Evolutionary conservation across 2,113 vertebrate genomes (phyloP).

Genomic region (Etheostoma spectabile): DNA sequence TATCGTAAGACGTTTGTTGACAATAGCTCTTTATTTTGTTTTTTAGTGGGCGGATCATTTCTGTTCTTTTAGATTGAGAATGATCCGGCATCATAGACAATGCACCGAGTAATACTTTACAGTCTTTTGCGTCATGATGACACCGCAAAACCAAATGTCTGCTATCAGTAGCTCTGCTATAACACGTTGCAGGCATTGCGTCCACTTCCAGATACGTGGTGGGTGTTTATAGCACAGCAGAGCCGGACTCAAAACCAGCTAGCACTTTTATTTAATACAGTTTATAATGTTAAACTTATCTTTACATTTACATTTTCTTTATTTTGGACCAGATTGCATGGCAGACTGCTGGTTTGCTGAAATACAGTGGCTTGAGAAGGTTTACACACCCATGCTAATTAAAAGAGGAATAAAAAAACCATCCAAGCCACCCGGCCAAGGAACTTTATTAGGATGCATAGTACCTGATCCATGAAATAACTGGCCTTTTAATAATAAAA

Average conservation of each 20-base stretch:
- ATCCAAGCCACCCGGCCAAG: too few relatives aligned
- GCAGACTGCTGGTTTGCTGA: background rate
- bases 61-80: constrained; percentile 57
- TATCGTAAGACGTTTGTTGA: constrained; percentile 37
- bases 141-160: constrained; percentile 32
- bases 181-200: constrained; percentile 22
- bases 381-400: too few relatives aligned
- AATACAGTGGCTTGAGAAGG: too few relatives aligned
- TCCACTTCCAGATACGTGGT: constrained; percentile 26
- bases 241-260: background rate
- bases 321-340: background rate
- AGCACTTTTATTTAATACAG: background rate
- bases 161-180: constrained; percentile 45
- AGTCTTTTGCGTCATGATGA: constrained; percentile 25
- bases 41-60: constrained; percentile 55
- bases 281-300: background rate
- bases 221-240: background rate
- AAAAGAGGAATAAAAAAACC: too few relatives aligned
- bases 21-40: constrained; percentile 47
- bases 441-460: too few relatives aligned
- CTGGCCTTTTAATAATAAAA: too few relatives aligned
- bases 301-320: background rate
- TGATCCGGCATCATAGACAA: constrained; percentile 34
- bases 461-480: too few relatives aligned
- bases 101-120: constrained; percentile 22